Conservation (phyloP, 2,797 vertebrate genomes). For the Zonotrichia albicollis region DNA sequence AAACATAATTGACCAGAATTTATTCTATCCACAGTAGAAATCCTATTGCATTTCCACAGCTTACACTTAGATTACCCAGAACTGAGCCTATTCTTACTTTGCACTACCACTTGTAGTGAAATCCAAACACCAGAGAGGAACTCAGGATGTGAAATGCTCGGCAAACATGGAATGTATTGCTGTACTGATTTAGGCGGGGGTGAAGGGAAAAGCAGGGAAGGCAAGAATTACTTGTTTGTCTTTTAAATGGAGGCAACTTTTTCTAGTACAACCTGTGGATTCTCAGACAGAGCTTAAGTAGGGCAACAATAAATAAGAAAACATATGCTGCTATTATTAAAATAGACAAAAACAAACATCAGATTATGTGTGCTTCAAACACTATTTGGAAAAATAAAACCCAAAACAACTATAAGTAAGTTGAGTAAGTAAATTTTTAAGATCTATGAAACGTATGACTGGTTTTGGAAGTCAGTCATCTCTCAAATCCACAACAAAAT, state of each 20-base stretch:
- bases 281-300: background rate
- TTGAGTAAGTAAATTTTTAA: background rate
- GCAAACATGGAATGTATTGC: background rate
- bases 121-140: background rate
- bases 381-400: background rate
- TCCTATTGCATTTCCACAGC: background rate
- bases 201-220: background rate
- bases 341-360: background rate
- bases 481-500: background rate
- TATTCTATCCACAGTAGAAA: background rate
- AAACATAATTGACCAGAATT: background rate
- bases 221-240: background rate
- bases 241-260: background rate
- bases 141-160: background rate
- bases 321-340: background rate
- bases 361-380: background rate
- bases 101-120: background rate
- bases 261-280: background rate
- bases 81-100: background rate
- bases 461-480: background rate
- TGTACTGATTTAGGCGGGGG: rapidly evolving
- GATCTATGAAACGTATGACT: background rate
- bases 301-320: background rate
- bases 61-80: background rate
- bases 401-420: background rate